Conservation (phyloP, 2,797 vertebrate species). For the Malurus leucopterus region DNA sequence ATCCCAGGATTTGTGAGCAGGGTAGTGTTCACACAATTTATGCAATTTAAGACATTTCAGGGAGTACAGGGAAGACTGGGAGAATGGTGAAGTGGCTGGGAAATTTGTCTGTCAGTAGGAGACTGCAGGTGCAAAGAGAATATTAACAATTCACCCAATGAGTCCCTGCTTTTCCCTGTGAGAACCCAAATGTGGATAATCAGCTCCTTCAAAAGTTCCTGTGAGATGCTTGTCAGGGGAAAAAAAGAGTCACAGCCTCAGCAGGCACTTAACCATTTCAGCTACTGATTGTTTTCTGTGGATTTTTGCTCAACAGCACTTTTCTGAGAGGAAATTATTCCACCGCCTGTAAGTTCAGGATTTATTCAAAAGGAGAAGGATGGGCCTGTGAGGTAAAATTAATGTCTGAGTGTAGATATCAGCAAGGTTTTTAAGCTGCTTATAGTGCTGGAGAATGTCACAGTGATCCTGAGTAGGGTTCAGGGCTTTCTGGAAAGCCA, state of each 20-base stretch:
- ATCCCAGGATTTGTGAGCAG: background rate
- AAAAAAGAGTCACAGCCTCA: background rate
- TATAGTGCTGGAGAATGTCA: background rate
- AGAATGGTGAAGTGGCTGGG: background rate
- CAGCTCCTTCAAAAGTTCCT: background rate
- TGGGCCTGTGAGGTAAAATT: background rate
- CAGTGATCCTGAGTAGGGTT: background rate
- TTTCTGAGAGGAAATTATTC: background rate
- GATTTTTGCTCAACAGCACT: background rate
- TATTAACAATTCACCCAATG: background rate
- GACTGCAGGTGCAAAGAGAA: background rate
- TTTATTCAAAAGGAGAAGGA: background rate
- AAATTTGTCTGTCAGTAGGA: background rate
- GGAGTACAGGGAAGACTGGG: background rate
- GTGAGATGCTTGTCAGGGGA: background rate
- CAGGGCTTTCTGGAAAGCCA: background rate
- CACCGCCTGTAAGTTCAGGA: background rate
- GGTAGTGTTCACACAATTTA: background rate
- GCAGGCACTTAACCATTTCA: background rate
- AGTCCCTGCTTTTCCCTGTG: background rate
- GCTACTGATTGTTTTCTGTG: background rate
- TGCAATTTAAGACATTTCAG: background rate
- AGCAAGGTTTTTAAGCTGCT: background rate
- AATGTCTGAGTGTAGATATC: background rate
- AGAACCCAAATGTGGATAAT: background rate